These are phyloP conservation scores for Diplodus sargus DNA, from an alignment of 2,797 vertebrate species.

Conservation along the genomic window DNA sequence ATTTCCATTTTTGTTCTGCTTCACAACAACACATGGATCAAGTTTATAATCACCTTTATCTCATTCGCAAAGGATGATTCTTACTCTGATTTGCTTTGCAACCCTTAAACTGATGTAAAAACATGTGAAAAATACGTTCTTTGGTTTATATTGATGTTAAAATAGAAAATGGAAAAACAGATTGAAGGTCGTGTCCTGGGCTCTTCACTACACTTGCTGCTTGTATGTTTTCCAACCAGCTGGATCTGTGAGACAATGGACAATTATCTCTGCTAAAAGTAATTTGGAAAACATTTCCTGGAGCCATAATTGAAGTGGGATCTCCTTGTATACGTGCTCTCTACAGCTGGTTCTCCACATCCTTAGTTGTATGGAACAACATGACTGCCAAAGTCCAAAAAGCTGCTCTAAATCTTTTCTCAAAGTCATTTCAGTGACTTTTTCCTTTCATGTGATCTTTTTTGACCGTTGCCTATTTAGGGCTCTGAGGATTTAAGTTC, in stretches of 20 bases:
- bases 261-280: conserved; percentile 38
- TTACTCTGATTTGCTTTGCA: conserved; percentile 87
- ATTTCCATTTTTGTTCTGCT: conserved; percentile 1
- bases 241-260: conserved; percentile 53
- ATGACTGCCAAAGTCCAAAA: conserved; percentile 41
- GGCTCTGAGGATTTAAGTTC: conserved; percentile 66
- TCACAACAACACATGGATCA: conserved; percentile 42
- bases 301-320: conserved; percentile 24
- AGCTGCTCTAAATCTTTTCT: conserved; percentile 46
- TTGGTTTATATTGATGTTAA: conserved; percentile 36
- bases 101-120: conserved; percentile 58
- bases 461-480: conserved; percentile 33
- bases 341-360: neutral
- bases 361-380: neutral
- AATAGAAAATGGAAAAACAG: conserved; percentile 15
- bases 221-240: conserved; percentile 44
- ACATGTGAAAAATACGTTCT: conserved; percentile 29
- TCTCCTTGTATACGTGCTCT: conserved; percentile 10
- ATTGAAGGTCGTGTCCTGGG: conserved; percentile 40
- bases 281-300: conserved; percentile 13
- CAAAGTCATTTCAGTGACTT: conserved; percentile 15
- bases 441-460: conserved; percentile 40
- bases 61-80: conserved; percentile 73
- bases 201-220: conserved; percentile 41
- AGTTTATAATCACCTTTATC: conserved; percentile 46